Conservation (phyloP, 1,140 invertebrate genomes). For the Druon quercuslanigerum region DNA sequence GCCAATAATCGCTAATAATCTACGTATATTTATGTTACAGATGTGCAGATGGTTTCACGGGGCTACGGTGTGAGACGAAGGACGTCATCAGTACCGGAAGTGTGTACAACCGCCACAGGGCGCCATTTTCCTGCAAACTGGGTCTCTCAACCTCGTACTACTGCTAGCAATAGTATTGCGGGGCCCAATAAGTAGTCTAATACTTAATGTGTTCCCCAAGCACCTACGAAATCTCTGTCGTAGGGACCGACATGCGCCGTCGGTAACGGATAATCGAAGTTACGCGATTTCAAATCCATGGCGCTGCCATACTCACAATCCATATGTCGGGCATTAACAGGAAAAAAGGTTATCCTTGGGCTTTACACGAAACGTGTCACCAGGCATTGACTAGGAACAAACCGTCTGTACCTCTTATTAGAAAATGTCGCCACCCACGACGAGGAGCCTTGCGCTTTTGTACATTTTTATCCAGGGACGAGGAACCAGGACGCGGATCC, state of each 20-base stretch:
- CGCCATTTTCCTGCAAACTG: constrained; percentile 78
- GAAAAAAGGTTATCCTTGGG: constrained; percentile 2
- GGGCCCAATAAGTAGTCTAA: constrained; percentile 68
- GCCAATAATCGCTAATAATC: background rate
- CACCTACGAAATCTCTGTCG: background rate
- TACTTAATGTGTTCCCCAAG: constrained; percentile 62
- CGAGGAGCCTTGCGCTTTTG: constrained; percentile 38
- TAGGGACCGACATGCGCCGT: background rate
- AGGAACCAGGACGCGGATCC: background rate
- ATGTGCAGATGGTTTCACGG: constrained; percentile 88
- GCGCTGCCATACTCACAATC: constrained; percentile 10
- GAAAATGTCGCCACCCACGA: constrained; percentile 43
- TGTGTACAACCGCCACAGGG: constrained; percentile 78
- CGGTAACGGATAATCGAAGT: background rate
- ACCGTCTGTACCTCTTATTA: constrained; percentile 29
- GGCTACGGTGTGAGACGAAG: constrained; percentile 89
- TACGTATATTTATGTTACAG: constrained; percentile 76
- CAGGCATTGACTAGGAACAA: background rate
- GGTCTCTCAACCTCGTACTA: constrained; percentile 78
- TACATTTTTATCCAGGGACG: constrained; percentile 39
- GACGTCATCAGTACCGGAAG: constrained; percentile 81
- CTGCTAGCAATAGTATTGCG: constrained; percentile 76
- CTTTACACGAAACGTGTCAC: background rate
- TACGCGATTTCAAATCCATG: background rate
- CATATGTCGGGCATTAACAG: constrained; percentile 1